These are phyloP conservation scores for Protosalanx chinensis DNA, from an alignment of 2,797 vertebrate species.

Conservation along the genomic window DNA sequence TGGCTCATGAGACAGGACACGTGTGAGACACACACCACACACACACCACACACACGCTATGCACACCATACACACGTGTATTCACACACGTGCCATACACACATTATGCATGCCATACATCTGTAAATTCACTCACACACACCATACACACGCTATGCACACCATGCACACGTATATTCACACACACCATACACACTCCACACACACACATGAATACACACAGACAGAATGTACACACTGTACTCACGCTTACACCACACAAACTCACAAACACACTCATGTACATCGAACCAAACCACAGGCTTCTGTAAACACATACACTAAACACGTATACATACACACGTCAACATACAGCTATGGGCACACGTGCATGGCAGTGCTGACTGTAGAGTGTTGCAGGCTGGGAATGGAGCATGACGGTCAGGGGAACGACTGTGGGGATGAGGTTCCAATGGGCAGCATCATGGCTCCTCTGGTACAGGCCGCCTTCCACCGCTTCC, in stretches of 20 bases:
- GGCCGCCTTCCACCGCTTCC: slow-evolving; percentile 92
- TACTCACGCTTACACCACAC: too few species aligned
- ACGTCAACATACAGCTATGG: background rate
- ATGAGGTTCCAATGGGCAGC: slow-evolving; percentile 91
- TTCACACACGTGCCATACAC: slow-evolving; percentile 1
- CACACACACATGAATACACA: too few species aligned
- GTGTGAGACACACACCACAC: slow-evolving; percentile 79
- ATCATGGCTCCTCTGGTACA: slow-evolving; percentile 98
- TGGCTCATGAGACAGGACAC: slow-evolving; percentile 96
- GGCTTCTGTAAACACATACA: too few species aligned
- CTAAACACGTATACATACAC: too few species aligned
- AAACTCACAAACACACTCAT: too few species aligned
- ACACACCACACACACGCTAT: background rate
- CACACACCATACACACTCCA: too few species aligned
- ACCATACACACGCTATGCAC: background rate
- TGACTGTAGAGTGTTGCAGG: slow-evolving; percentile 52
- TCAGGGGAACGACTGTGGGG: slow-evolving; percentile 87
- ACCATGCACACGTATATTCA: background rate
- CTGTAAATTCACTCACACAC: background rate
- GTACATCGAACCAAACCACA: too few species aligned
- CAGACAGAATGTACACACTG: too few species aligned
- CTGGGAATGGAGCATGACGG: slow-evolving; percentile 92
- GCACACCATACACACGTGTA: slow-evolving; percentile 1
- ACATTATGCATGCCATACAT: background rate
- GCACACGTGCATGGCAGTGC: background rate